These are phyloP conservation scores for Dasysyrphus tricinctus DNA, from an alignment of 2,888 invertebrate species.

Conservation along the genomic window DNA sequence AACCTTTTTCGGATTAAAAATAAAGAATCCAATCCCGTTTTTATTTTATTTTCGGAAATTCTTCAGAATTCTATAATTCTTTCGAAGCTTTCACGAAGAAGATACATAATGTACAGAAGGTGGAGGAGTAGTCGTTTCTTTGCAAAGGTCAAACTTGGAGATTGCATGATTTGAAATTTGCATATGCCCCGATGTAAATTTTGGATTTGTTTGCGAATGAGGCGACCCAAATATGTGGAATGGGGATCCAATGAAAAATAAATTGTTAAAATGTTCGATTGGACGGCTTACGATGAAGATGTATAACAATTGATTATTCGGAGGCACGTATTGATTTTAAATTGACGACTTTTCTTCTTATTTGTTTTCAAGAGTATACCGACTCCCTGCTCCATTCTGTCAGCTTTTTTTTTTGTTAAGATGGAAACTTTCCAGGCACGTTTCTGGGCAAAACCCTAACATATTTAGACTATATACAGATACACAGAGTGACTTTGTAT, in stretches of 20 bases:
- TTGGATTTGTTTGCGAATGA: slow-evolving; percentile 60
- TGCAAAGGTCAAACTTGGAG: slow-evolving; percentile 54
- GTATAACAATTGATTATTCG: slow-evolving; percentile 63
- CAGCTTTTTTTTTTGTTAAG: background rate
- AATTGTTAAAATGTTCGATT: slow-evolving; percentile 20
- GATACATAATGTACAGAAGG: slow-evolving; percentile 15
- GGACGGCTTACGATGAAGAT: slow-evolving; percentile 8
- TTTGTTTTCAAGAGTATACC: slow-evolving; percentile 43
- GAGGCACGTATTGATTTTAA: slow-evolving; percentile 40
- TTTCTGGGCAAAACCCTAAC: background rate
- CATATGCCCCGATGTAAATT: slow-evolving; percentile 56
- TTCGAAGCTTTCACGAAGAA: slow-evolving; percentile 43
- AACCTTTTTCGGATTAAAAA: slow-evolving; percentile 62
- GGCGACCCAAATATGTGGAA: slow-evolving; percentile 28
- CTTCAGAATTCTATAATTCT: slow-evolving; percentile 58
- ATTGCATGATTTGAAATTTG: slow-evolving; percentile 50
- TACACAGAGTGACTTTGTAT: background rate
- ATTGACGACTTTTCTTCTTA: slow-evolving; percentile 31
- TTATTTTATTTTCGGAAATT: slow-evolving; percentile 44
- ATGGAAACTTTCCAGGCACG: slow-evolving; percentile 31
- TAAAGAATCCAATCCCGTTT: slow-evolving; percentile 53
- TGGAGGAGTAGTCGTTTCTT: background rate
- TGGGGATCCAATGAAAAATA: slow-evolving; percentile 33
- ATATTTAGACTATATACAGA: slow-evolving; percentile 1
- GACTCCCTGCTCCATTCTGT: background rate